These are phyloP conservation scores for Notechis scutatus DNA, from an alignment of 2,113 vertebrate genomes.

Conservation along the genomic window DNA sequence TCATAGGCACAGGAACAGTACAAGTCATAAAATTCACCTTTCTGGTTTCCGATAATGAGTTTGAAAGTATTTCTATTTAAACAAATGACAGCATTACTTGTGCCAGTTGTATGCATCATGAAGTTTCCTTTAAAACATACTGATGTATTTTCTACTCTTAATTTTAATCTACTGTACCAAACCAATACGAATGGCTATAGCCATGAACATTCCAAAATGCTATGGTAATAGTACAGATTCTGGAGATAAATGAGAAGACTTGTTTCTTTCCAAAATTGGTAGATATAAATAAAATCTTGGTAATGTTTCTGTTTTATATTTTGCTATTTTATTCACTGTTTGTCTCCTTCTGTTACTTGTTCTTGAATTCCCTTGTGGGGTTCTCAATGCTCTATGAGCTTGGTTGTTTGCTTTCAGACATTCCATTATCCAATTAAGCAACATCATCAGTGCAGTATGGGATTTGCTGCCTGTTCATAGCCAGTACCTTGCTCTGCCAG, in stretches of 20 bases:
- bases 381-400: not conserved
- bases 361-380: not conserved
- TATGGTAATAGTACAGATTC: not conserved
- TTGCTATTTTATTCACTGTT: not conserved
- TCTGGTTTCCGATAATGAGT: not conserved
- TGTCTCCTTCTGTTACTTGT: not conserved
- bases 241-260: not conserved
- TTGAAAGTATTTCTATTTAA: not conserved
- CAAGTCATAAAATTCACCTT: not conserved
- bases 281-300: not conserved
- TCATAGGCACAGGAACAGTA: not conserved
- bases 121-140: not conserved
- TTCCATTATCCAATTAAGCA: not conserved
- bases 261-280: not conserved
- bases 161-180: not conserved
- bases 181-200: not conserved
- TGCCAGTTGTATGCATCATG: not conserved
- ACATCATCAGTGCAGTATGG: not conserved
- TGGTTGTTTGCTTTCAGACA: not conserved
- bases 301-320: not conserved
- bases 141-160: not conserved
- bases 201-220: not conserved
- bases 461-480: not conserved
- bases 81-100: not conserved
- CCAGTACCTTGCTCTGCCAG: not conserved